Conservation (phyloP, 2,113 vertebrate species). For the Nerophis lumbriciformis region DNA sequence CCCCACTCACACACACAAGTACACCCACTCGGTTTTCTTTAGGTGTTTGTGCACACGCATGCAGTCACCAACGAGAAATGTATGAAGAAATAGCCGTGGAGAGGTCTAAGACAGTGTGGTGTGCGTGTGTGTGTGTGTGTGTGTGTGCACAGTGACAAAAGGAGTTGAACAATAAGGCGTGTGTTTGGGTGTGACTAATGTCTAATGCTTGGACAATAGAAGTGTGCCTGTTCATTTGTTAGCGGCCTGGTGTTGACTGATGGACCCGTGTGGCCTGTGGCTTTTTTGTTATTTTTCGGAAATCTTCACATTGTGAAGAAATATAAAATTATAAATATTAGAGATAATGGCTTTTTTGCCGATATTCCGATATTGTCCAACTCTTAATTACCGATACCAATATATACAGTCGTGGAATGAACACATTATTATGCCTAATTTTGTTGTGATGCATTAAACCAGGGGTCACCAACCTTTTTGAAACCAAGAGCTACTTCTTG, state of each 20-base stretch:
- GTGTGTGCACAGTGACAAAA: slow-evolving; percentile 44
- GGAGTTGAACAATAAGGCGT: slow-evolving; percentile 41
- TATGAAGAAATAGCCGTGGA: background rate
- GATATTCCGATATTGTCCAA: no score
- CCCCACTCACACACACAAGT: slow-evolving; percentile 20
- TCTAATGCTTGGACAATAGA: slow-evolving; percentile 54
- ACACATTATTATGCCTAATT: no score
- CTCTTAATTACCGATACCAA: no score
- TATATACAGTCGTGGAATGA: no score
- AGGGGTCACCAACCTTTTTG: no score
- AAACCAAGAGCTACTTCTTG: no score
- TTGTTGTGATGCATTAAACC: no score
- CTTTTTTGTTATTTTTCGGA: slow-evolving; percentile 6
- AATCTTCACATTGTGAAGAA: slow-evolving; percentile 8
- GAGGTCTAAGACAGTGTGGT: slow-evolving; percentile 23
- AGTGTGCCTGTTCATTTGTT: slow-evolving; percentile 56
- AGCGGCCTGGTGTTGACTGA: slow-evolving; percentile 43
- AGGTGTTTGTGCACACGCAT: slow-evolving; percentile 29
- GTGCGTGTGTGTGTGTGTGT: slow-evolving; percentile 18
- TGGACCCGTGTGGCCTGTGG: slow-evolving; percentile 19
- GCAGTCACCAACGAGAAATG: background rate
- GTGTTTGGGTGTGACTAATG: slow-evolving; percentile 24
- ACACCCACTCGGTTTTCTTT: slow-evolving; percentile 40
- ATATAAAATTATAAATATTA: background rate
- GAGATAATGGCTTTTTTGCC: no score